Evolutionary conservation across 1,140 invertebrate genomes (phyloP).

Genomic region (Zaprionus capensis): DNA sequence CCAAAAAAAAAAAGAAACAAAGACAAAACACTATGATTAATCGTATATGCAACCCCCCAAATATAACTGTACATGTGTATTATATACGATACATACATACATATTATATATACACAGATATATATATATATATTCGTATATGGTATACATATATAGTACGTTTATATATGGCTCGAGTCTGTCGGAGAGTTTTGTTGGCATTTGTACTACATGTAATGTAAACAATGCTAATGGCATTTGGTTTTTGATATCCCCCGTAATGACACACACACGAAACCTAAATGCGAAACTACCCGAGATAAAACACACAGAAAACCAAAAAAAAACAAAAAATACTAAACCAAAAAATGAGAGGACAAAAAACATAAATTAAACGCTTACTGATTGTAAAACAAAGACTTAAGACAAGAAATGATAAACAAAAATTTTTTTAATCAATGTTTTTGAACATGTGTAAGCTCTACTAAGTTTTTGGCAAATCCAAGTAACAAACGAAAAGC

Average conservation of each 20-base stretch:
- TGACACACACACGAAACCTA: conserved; percentile 9
- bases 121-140: conserved; percentile 16
- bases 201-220: conserved; percentile 44
- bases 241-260: conserved; percentile 57
- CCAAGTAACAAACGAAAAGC: conserved; percentile 17
- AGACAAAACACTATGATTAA: conserved; percentile 35
- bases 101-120: conserved; percentile 28
- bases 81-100: conserved; percentile 8
- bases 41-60: conserved; percentile 9
- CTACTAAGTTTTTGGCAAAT: conserved; percentile 39
- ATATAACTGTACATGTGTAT: conserved; percentile 18
- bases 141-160: not conserved
- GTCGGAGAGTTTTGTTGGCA: conserved; percentile 3
- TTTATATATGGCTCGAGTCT: not conserved
- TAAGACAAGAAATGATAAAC: conserved; percentile 55
- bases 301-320: conserved; percentile 14
- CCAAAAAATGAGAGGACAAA: conserved; percentile 15
- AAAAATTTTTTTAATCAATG: conserved; percentile 50
- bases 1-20: conserved; percentile 24
- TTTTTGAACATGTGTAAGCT: conserved; percentile 51
- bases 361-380: conserved; percentile 67
- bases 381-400: conserved; percentile 82
- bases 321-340: conserved; percentile 26
- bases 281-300: conserved; percentile 18
- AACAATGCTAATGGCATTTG: conserved; percentile 54